Percentiles rank a stretch among this genome's conserved stretches.
Evolutionary conservation across 2,888 invertebrate genomes (phyloP).

Genomic region (Ichneumon xanthorius): DNA sequence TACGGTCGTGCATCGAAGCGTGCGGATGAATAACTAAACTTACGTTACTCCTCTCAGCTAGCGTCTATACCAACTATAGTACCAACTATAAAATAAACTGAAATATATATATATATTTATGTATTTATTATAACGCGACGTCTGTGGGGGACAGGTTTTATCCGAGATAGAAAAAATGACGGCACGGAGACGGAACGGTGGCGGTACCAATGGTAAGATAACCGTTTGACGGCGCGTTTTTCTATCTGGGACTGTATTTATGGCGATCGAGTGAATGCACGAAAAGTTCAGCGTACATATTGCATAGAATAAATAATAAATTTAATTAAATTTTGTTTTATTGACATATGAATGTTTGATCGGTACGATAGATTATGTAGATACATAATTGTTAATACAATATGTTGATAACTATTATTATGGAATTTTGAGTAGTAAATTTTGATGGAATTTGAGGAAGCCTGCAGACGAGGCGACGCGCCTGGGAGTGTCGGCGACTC

Average conservation of each 20-base stretch:
- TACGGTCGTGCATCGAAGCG: conserved; percentile 13
- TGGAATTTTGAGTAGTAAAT: conserved; percentile 20
- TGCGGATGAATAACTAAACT: background rate
- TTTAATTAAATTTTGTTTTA: too few relatives aligned
- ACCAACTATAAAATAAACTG: background rate
- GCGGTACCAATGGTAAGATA: too few relatives aligned
- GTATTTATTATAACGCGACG: conserved; percentile 2
- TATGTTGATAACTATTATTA: conserved; percentile 3
- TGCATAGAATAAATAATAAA: too few relatives aligned
- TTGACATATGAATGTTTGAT: too few relatives aligned
- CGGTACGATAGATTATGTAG: background rate
- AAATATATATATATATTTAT: background rate
- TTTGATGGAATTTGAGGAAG: background rate
- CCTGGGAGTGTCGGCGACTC: conserved; percentile 50
- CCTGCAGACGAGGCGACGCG: conserved; percentile 27
- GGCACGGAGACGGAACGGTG: too few relatives aligned
- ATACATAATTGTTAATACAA: too few relatives aligned
- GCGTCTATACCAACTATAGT: background rate
- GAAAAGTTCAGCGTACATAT: background rate
- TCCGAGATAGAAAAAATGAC: too few relatives aligned
- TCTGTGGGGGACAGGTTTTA: background rate
- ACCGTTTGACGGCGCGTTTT: too few relatives aligned
- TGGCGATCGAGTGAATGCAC: background rate
- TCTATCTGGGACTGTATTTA: background rate
- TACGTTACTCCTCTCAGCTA: background rate